Conservation (phyloP, 1,140 invertebrate species). For the Hydropsyche tenuis region DNA sequence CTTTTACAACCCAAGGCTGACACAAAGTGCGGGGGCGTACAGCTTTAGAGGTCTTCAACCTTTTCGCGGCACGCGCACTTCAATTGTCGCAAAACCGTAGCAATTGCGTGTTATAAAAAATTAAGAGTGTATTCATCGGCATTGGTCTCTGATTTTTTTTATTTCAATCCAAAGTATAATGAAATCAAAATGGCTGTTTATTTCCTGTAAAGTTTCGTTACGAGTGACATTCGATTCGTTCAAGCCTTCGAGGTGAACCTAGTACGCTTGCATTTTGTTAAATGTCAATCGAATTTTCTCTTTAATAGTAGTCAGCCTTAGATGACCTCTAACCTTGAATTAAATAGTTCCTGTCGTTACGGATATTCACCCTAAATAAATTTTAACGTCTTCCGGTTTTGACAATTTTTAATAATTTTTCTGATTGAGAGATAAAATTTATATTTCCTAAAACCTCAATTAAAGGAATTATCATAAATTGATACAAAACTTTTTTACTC, state of each 20-base stretch:
- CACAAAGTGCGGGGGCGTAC: not conserved
- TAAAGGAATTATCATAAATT: too few species aligned
- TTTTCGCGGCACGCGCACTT: conserved; percentile 2
- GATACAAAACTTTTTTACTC: too few species aligned
- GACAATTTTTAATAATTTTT: too few species aligned
- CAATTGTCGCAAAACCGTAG: too few species aligned
- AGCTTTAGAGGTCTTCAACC: conserved; percentile 1
- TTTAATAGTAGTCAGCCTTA: not conserved
- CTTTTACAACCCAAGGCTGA: conserved; percentile 3
- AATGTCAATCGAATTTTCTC: conserved; percentile 9
- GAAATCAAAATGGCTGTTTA: too few species aligned
- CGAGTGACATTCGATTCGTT: not conserved
- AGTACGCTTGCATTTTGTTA: not conserved
- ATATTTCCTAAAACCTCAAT: too few species aligned
- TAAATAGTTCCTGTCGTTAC: conserved; percentile 8
- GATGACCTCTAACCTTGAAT: not conserved
- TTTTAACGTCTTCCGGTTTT: too few species aligned
- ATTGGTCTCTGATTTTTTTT: too few species aligned
- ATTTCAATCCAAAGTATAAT: too few species aligned
- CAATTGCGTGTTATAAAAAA: too few species aligned
- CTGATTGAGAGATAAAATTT: too few species aligned
- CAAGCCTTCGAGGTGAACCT: not conserved
- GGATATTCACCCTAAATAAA: conserved; percentile 6
- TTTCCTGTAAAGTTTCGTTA: not conserved
- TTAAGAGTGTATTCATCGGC: too few species aligned